Evolutionary conservation across 2,888 invertebrate species (phyloP).

Genomic region (Clunio marinus): DNA sequence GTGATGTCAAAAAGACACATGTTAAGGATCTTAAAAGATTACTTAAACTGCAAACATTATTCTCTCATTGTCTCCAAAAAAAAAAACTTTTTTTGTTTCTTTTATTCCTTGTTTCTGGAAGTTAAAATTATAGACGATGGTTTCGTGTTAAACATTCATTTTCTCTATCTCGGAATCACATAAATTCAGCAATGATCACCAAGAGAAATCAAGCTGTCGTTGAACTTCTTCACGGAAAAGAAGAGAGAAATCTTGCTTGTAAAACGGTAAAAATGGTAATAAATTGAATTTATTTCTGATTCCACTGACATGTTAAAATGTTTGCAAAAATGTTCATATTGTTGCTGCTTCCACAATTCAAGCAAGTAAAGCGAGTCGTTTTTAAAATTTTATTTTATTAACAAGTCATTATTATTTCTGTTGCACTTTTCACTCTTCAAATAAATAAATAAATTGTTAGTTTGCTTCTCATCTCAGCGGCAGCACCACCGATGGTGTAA

Average conservation of each 20-base stretch:
- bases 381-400: neutral
- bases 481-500: too few species aligned
- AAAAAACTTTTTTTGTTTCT: too few species aligned
- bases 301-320: neutral
- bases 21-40: constrained; percentile 18
- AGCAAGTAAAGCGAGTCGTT: neutral
- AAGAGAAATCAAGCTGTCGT: neutral
- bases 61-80: neutral
- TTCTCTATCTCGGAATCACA: neutral
- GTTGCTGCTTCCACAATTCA: neutral
- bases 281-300: neutral
- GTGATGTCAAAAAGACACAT: constrained; percentile 7
- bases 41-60: neutral
- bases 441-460: neutral
- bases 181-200: neutral
- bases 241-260: neutral
- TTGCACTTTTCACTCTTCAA: neutral
- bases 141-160: neutral
- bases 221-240: neutral
- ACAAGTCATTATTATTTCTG: neutral
- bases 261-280: constrained; percentile 10
- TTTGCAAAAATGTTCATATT: neutral
- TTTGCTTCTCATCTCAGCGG: neutral
- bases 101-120: neutral
- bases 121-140: neutral